Conservation (phyloP, 2,797 vertebrate genomes). For the Delichon dasypus region DNA sequence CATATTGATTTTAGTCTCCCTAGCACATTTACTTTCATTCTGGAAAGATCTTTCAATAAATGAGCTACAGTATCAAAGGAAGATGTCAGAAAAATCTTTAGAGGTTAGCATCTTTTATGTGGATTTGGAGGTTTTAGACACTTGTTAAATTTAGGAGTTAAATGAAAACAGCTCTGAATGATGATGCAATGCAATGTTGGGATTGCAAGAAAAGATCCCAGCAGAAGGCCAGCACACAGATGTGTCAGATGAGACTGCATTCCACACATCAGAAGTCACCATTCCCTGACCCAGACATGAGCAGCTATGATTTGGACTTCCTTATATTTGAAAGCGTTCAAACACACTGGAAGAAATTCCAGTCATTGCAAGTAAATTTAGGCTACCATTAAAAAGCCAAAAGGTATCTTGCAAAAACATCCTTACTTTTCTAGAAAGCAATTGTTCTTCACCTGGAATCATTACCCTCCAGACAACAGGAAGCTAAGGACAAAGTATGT, state of each 20-base stretch:
- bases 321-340: slow-evolving; percentile 31
- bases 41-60: neutral
- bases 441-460: neutral
- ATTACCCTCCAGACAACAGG: neutral
- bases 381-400: neutral
- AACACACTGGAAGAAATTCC: neutral
- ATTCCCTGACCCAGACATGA: slow-evolving; percentile 5
- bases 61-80: slow-evolving; percentile 25
- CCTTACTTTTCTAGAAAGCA: neutral
- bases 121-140: slow-evolving; percentile 38
- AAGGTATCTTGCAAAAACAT: neutral
- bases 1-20: neutral
- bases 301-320: neutral
- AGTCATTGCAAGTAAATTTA: neutral
- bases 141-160: slow-evolving; percentile 43
- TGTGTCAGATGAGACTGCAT: slow-evolving; percentile 48
- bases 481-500: neutral
- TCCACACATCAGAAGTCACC: slow-evolving; percentile 42
- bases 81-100: slow-evolving; percentile 17
- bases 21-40: neutral
- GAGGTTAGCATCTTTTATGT: slow-evolving; percentile 30
- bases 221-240: slow-evolving; percentile 42
- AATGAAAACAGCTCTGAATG: slow-evolving; percentile 40
- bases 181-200: slow-evolving; percentile 38
- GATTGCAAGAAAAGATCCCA: slow-evolving; percentile 44